A percentile compares a stretch with the other conserved stretches of the same genome.
Conservation (phyloP, 2,888 invertebrate species). For the Ophion costatus region DNA sequence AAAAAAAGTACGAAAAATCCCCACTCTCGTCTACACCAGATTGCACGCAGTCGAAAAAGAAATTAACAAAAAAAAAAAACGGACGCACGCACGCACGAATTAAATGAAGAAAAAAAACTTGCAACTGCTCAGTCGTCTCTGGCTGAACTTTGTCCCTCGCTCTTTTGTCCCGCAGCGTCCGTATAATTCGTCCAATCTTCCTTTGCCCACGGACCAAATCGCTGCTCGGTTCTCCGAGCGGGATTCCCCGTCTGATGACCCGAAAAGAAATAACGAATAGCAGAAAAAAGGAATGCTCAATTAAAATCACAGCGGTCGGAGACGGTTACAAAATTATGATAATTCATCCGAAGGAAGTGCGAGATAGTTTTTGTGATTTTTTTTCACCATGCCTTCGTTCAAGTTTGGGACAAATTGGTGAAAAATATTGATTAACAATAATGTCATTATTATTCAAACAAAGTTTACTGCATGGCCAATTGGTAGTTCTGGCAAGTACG, state of each 20-base stretch:
- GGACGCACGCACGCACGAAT: background rate
- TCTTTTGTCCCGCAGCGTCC: constrained; percentile 42
- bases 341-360: constrained; percentile 8
- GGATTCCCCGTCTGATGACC: constrained; percentile 2
- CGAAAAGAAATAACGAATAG: background rate
- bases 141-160: constrained; percentile 43
- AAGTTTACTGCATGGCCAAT: too few species aligned
- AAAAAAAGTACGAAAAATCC: constrained; percentile 5
- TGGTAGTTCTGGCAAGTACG: too few species aligned
- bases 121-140: constrained; percentile 35
- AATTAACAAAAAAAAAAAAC: background rate
- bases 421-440: background rate
- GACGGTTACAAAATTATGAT: constrained; percentile 1
- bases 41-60: background rate
- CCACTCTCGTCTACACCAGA: background rate
- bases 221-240: constrained; percentile 9
- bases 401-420: background rate
- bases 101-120: background rate
- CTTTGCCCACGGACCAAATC: constrained; percentile 38
- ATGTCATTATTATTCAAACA: too few species aligned
- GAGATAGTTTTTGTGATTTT: background rate
- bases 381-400: background rate
- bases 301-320: constrained; percentile 35
- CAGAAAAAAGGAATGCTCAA: constrained; percentile 12
- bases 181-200: constrained; percentile 54